phyloP scores from a whole-genome alignment of 1,140 invertebrate species.

The Heterodera carotae region DNA sequence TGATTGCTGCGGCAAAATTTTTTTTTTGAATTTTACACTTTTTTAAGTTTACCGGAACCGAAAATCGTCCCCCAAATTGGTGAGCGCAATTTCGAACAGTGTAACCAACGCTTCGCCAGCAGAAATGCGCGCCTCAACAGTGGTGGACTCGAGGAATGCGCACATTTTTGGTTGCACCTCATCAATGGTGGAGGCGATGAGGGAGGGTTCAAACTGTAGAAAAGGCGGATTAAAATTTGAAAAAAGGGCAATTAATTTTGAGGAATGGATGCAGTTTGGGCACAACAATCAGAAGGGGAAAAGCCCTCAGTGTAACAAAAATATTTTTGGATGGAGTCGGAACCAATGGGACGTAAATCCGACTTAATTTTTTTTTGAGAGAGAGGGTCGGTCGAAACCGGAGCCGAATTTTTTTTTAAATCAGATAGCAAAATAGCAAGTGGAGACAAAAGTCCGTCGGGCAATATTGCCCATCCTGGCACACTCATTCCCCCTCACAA shows the following conservation, averaged over 20 bases:
- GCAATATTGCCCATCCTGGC: background rate
- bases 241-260: too few relatives aligned
- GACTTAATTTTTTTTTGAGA: too few relatives aligned
- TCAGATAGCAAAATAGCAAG: too few relatives aligned
- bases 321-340: too few relatives aligned
- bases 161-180: constrained; percentile 46
- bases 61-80: constrained; percentile 53
- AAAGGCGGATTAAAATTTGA: too few relatives aligned
- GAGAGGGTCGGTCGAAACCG: too few relatives aligned
- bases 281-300: background rate
- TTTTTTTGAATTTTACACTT: constrained; percentile 6
- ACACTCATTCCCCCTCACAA: too few relatives aligned
- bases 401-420: too few relatives aligned
- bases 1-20: constrained; percentile 31
- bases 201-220: constrained; percentile 35
- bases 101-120: constrained; percentile 48
- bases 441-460: too few relatives aligned
- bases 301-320: too few relatives aligned
- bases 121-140: constrained; percentile 49
- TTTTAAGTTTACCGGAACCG: constrained; percentile 40
- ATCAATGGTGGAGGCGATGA: constrained; percentile 40
- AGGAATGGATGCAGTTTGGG: too few relatives aligned
- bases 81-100: constrained; percentile 39
- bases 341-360: too few relatives aligned
- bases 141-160: constrained; percentile 44